Conservation (phyloP, 2,113 vertebrate genomes). For the Bubo bubo region DNA sequence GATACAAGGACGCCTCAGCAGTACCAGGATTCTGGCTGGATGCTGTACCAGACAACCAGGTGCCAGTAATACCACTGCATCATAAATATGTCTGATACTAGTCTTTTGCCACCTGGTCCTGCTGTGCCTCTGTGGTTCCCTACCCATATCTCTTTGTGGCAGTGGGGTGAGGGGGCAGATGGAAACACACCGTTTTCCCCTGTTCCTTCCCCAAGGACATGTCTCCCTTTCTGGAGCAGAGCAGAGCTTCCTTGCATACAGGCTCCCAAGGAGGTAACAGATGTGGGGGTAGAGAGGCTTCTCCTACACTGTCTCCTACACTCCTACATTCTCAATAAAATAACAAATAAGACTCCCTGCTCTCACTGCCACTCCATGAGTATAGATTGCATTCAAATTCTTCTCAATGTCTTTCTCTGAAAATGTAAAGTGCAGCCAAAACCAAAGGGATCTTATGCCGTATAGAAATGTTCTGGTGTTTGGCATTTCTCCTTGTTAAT, state of each 20-base stretch:
- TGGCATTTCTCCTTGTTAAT: neutral
- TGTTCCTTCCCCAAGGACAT: neutral
- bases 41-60: rapidly evolving
- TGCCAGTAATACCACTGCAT: neutral
- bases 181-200: rapidly evolving
- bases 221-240: neutral
- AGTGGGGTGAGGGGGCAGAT: neutral
- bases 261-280: neutral
- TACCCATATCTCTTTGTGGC: neutral
- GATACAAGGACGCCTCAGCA: neutral
- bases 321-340: too few species aligned
- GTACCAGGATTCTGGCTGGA: neutral
- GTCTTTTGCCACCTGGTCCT: neutral
- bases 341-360: neutral
- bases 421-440: neutral
- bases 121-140: neutral
- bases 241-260: neutral
- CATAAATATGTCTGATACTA: neutral
- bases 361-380: neutral
- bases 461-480: neutral
- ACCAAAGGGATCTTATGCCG: neutral
- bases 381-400: neutral
- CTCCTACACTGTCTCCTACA: neutral
- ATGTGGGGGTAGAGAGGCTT: neutral
- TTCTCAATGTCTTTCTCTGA: neutral